Base-by-base conservation (phyloP, 2,888 invertebrate species). In the Yponomeuta evonymella region DNA sequence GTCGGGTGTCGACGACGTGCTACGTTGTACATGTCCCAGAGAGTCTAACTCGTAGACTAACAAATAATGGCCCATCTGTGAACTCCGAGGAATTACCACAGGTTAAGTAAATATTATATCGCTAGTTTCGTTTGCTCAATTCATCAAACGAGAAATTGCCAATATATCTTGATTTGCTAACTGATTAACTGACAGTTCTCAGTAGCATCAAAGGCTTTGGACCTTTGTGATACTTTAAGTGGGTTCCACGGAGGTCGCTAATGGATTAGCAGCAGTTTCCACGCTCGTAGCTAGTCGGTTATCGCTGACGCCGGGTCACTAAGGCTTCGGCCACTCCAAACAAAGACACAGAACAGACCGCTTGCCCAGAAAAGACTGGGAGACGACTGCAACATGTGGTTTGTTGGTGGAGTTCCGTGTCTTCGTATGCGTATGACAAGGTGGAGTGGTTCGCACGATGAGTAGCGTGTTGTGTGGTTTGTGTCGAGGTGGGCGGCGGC, bases 401-500 rank as follows among this genome's bases (percentile, higher is more conserved):
- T 43, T 43, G 6, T 43, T 43, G 43, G 5, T 33, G 51, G 12
- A 2, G 51, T 15, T 58, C 51, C 15, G 51, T 58, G 51, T 58
- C 15, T 58, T 15, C 51, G 51, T 58, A 58, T 15, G 51, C 51
- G 12, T 2, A 12, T 58, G 51, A 2, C 51, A 29, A 3, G 33
- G 69, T 51, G 62, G 62, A 23, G 33, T 36, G 48, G 29, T n/a
- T 5, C 29, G 36, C 58, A 48, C 58, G 69, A 62, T 62, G 58
- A 91, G 90, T 91, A 91, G 89, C 89, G 90, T 88, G 85, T 90
- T 90, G 89, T 92, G 90, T 91, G 90, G 89, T 91, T 87, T 93
- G 93, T 93, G 92, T 92, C 87, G 93, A 93, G 93, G 93, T 93
- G 90, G 93, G 93, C 84, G 83, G 93, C 85, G 93, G 93, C 89